Evolutionary conservation across 37 sponge, comb jelly and placozoan genomes (phyloP).

Genomic region (Lycopodina hypogea): DNA sequence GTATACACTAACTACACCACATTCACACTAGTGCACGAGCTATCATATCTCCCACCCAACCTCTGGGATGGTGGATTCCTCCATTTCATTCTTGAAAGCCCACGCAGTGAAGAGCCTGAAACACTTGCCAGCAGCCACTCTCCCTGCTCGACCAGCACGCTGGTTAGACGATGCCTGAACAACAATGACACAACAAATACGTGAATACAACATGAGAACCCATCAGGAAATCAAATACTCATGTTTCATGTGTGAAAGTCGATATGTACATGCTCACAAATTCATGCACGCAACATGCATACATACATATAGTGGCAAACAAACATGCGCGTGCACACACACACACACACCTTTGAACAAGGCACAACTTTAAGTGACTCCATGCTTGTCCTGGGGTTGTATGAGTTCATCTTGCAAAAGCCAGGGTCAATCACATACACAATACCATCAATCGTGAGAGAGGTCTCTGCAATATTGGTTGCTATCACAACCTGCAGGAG

Average conservation of each 20-base stretch:
- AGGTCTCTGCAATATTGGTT: constrained; percentile 99
- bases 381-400: constrained; percentile 93
- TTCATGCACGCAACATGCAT: too few relatives aligned
- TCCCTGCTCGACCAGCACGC: constrained; percentile 95
- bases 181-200: not conserved
- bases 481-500: constrained; percentile 84
- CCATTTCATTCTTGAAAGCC: constrained; percentile 97
- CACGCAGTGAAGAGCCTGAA: constrained; percentile 95
- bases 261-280: too few relatives aligned
- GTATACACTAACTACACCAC: too few relatives aligned
- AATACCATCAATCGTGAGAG: constrained; percentile 97
- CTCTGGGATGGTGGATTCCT: constrained; percentile 92
- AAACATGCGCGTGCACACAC: too few relatives aligned
- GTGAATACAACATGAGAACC: not conserved
- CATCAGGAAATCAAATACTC: not conserved
- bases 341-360: constrained; percentile 69
- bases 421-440: constrained; percentile 99
- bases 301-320: too few relatives aligned
- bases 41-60: too few relatives aligned
- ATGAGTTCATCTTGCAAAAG: constrained; percentile 95
- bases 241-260: too few relatives aligned
- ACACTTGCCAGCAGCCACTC: constrained; percentile 97
- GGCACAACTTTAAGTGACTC: constrained; percentile 91
- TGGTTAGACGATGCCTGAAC: constrained; percentile 92
- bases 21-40: too few relatives aligned